Base-by-base conservation (phyloP, 2,113 vertebrate genomes). In the Tragelaphus imberbis region DNA sequence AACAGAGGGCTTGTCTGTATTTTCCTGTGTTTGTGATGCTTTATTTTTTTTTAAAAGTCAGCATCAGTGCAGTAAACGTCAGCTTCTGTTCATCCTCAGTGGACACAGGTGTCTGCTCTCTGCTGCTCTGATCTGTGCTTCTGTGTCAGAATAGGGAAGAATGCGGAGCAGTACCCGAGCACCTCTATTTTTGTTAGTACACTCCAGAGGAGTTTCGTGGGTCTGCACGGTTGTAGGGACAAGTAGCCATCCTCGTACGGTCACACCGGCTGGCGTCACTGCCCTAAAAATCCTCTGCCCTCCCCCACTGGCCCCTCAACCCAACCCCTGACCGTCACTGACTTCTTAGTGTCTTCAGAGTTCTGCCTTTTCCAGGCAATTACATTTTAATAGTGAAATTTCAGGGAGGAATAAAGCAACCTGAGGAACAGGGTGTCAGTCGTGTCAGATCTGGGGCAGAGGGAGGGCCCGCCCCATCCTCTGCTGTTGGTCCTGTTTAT, bases 51-150 rank as follows among this genome's bases (percentile, higher is more conserved):
- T 47, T 28, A 40, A n/a, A 27, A 0, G 7, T 28, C 27, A 25
- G 23, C 7, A n/a, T 9, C 7, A 2, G 0, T 4, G 10, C 0
- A 65, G 77, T 33, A 47, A 79, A 28, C 9, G 9, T 33, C 17
- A 33, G 19, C 71, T 81, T 59, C 44, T 19, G 82, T 30, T 68
- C 19, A 7, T 13, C 11, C 25, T 80, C 36, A 0, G 5, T 5
- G 68, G 40, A 49, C 40, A 5, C 21, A 2, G 25, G 1, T 4
- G 13, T 6, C 12, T 25, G 33, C 28, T 51, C n/a, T 30, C 65
- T 63, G 13, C 13, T 49, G 13, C 36, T 53, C 63, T 82, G 33
- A 87, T 87, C 27, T 47, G 33, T 10, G 90, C 80, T 90, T 68
- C 68, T 33, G 17, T 55, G 25, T 47, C 36, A 40, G 65, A 79